Evolutionary conservation across 2,113 vertebrate genomes (phyloP).

Genomic region (Dipodomys ordii): DNA sequence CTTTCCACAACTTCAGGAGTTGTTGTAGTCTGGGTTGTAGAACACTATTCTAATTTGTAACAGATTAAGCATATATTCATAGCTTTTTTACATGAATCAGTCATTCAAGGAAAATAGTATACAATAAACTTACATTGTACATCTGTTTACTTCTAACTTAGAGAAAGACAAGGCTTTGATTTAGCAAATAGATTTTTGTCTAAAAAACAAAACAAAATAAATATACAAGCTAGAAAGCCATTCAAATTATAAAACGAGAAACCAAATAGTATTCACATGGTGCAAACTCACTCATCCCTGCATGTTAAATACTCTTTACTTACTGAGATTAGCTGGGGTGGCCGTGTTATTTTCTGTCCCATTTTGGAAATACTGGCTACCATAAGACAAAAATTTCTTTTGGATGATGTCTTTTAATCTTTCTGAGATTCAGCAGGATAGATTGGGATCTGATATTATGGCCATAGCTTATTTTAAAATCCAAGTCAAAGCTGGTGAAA

Average conservation of each 20-base stretch:
- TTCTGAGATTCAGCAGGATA: conserved; percentile 51
- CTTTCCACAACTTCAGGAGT: conserved; percentile 76
- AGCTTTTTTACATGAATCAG: conserved; percentile 63
- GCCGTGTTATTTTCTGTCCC: conserved; percentile 73
- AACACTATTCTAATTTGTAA: conserved; percentile 69
- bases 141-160: conserved; percentile 59
- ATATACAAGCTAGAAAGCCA: neutral
- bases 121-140: conserved; percentile 59
- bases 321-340: conserved; percentile 75
- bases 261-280: neutral
- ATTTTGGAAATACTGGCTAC: conserved; percentile 63
- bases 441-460: neutral
- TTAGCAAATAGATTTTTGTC: conserved; percentile 46
- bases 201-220: conserved; percentile 39
- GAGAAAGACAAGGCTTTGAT: conserved; percentile 50
- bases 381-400: conserved; percentile 36
- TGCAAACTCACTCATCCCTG: neutral
- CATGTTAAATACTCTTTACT: conserved; percentile 63
- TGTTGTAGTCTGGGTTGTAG: conserved; percentile 62
- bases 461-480: neutral
- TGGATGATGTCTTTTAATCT: conserved; percentile 15
- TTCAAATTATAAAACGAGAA: conserved; percentile 5
- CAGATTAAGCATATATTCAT: conserved; percentile 71
- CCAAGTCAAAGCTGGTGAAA: conserved; percentile 34
- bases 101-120: conserved; percentile 62